Evolutionary conservation across 2,797 vertebrate species (phyloP).

Genomic region (Rhinoraja longicauda): DNA sequence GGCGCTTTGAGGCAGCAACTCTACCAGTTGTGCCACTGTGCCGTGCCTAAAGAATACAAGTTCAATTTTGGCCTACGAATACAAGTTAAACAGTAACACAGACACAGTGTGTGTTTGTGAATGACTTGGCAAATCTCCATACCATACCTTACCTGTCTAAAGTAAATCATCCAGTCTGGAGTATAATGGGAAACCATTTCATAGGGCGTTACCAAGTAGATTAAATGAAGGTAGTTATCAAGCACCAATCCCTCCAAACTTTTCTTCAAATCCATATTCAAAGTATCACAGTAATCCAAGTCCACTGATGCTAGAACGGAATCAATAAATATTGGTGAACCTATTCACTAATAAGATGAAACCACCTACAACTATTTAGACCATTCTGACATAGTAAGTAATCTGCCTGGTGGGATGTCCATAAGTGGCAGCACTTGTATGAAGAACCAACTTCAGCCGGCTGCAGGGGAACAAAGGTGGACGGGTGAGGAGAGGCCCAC

Average conservation of each 20-base stretch:
- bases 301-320: constrained; percentile 75
- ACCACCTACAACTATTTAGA: not conserved
- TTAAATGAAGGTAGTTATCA: constrained; percentile 78
- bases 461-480: no score
- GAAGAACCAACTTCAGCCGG: not conserved
- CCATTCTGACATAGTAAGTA: not conserved
- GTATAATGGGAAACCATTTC: constrained; percentile 68
- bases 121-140: not conserved
- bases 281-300: constrained; percentile 65
- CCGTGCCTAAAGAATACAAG: not conserved
- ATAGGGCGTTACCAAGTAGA: constrained; percentile 85
- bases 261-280: constrained; percentile 77
- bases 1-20: no score
- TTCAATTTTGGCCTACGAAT: constrained; percentile 23
- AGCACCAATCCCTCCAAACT: constrained; percentile 84
- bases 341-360: not conserved
- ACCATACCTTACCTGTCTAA: constrained; percentile 70
- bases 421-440: not conserved
- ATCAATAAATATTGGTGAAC: not conserved
- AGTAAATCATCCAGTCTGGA: constrained; percentile 87
- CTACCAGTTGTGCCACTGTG: no score
- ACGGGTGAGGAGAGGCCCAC: no score
- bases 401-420: not conserved
- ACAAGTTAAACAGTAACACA: not conserved
- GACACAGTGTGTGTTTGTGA: not conserved